Percentiles rank a stretch among this genome's conserved stretches.
phyloP scores from a whole-genome alignment of 2,797 vertebrate species.

The Sebastes baramenuke region DNA sequence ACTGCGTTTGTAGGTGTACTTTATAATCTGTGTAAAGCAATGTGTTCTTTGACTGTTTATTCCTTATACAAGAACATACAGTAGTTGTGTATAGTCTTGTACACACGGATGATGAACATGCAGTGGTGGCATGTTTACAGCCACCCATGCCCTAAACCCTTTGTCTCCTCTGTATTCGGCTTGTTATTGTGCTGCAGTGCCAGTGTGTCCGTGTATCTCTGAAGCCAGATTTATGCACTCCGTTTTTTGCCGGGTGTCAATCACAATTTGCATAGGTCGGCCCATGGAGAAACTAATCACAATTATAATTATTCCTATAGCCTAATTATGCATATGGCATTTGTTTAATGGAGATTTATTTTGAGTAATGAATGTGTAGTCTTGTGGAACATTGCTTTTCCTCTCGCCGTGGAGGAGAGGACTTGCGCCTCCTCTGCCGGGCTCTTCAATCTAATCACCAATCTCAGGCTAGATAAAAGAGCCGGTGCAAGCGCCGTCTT shows the following conservation, averaged over 20 bases:
- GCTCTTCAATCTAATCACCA: constrained; percentile 73
- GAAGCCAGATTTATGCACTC: constrained; percentile 46
- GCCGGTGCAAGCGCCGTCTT: constrained; percentile 36
- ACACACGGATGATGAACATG: constrained; percentile 5
- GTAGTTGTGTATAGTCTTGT: background rate
- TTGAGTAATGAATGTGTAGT: constrained; percentile 82
- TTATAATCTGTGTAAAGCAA: background rate
- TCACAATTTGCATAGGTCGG: constrained; percentile 74
- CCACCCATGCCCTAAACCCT: constrained; percentile 27
- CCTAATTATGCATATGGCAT: constrained; percentile 81
- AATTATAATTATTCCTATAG: constrained; percentile 80
- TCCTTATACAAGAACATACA: background rate
- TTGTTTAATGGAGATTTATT: constrained; percentile 85
- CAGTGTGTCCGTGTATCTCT: constrained; percentile 13
- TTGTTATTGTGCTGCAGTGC: constrained; percentile 25
- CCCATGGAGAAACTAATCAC: constrained; percentile 77
- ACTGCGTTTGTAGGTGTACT: background rate
- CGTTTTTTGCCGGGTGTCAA: constrained; percentile 67
- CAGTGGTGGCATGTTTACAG: constrained; percentile 26
- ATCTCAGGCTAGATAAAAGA: constrained; percentile 64
- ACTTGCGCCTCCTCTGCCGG: constrained; percentile 49
- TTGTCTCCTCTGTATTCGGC: constrained; percentile 34
- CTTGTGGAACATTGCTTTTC: constrained; percentile 84
- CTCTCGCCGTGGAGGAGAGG: constrained; percentile 55
- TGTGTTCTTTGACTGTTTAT: background rate